Evolutionary conservation across 1,140 invertebrate genomes (phyloP).

Genomic region (Drosophila nigromelanica): DNA sequence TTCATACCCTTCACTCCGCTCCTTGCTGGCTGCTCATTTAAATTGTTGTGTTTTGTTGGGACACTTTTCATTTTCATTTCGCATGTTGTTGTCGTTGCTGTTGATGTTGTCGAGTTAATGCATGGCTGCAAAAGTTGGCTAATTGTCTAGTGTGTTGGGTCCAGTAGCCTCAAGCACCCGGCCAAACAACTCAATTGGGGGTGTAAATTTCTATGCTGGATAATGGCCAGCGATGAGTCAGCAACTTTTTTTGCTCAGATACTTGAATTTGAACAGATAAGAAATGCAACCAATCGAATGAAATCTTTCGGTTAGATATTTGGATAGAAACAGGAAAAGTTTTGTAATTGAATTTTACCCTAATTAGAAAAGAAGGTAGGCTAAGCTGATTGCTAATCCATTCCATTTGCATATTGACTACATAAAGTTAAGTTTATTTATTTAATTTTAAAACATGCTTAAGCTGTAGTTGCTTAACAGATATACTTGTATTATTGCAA

Average conservation of each 20-base stretch:
- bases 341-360: constrained; percentile 19
- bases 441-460: background rate
- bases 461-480: background rate
- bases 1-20: background rate
- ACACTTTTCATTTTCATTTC: constrained; percentile 51
- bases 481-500: background rate
- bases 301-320: constrained; percentile 1
- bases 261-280: constrained; percentile 1
- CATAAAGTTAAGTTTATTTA: background rate
- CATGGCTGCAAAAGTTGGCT: constrained; percentile 74
- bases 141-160: constrained; percentile 62
- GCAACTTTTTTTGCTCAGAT: constrained; percentile 13
- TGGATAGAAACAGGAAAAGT: background rate
- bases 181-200: constrained; percentile 43
- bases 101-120: constrained; percentile 72
- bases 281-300: constrained; percentile 11
- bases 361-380: constrained; percentile 8
- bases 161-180: constrained; percentile 3
- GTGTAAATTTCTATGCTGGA: constrained; percentile 38
- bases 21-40: constrained; percentile 69
- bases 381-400: constrained; percentile 1
- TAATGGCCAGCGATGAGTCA: constrained; percentile 66
- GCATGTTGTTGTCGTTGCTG: constrained; percentile 26
- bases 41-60: constrained; percentile 56
- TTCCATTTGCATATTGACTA: background rate